These are phyloP conservation scores for Pentamera pediparva DNA, from an alignment of 53 echinoderm and acorn worm species.

Conservation along the genomic window DNA sequence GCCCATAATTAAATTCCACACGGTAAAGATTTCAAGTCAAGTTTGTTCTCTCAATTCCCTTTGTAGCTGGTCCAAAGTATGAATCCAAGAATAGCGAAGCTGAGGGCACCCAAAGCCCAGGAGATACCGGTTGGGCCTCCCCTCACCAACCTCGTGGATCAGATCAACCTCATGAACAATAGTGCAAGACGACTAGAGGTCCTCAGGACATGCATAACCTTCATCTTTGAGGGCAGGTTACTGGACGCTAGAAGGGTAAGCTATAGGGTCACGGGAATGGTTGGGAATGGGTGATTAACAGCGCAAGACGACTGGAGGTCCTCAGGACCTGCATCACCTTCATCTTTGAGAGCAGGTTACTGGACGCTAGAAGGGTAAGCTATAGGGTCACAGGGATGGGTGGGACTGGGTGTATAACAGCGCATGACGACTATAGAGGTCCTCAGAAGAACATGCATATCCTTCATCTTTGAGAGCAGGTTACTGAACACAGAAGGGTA, in stretches of 20 bases:
- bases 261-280: too few relatives aligned
- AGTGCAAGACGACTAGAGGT: slow-evolving; percentile 89
- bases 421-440: slow-evolving; percentile 88
- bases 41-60: too few relatives aligned
- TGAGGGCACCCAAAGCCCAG: slow-evolving; percentile 68
- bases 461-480: slow-evolving; percentile 91
- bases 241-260: slow-evolving; percentile 89
- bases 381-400: slow-evolving; percentile 70
- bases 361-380: slow-evolving; percentile 91
- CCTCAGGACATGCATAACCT: slow-evolving; percentile 65
- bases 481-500: slow-evolving; percentile 92
- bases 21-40: too few relatives aligned
- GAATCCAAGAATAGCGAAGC: slow-evolving; percentile 72
- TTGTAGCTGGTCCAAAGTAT: slow-evolving; percentile 68
- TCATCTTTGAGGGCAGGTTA: slow-evolving; percentile 94
- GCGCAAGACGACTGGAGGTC: slow-evolving; percentile 85
- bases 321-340: slow-evolving; percentile 70
- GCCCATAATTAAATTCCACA: too few relatives aligned
- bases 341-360: slow-evolving; percentile 93
- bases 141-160: slow-evolving; percentile 57
- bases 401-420: slow-evolving; percentile 80
- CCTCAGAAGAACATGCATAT: slow-evolving; percentile 70
- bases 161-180: slow-evolving; percentile 87
- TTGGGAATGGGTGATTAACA: too few relatives aligned
- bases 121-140: slow-evolving; percentile 67